Conservation (phyloP, 2,888 invertebrate species). For the Campoplex capitator region DNA sequence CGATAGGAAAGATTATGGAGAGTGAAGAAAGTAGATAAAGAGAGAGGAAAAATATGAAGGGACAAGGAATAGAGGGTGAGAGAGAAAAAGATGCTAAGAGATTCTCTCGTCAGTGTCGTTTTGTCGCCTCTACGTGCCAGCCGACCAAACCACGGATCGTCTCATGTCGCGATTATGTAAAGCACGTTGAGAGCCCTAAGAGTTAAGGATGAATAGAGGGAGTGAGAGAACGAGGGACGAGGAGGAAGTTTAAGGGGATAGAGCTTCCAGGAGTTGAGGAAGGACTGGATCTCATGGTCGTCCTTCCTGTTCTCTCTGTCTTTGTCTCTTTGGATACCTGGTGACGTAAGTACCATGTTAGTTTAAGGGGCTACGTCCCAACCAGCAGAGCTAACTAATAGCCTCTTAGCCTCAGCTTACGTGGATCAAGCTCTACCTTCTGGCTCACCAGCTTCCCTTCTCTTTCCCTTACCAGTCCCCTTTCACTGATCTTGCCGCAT, state of each 20-base stretch:
- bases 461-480: background rate
- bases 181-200: conserved; percentile 18
- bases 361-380: conserved; percentile 82
- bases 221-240: conserved; percentile 33
- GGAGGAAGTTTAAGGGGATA: conserved; percentile 25
- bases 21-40: background rate
- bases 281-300: conserved; percentile 61
- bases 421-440: conserved; percentile 80
- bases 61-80: background rate
- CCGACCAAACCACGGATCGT: conserved; percentile 49
- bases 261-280: conserved; percentile 37
- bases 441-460: conserved; percentile 59
- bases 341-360: conserved; percentile 81
- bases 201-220: conserved; percentile 43
- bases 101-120: conserved; percentile 53
- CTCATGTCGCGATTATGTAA: conserved; percentile 65
- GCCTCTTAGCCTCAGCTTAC: conserved; percentile 84
- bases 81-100: conserved; percentile 5
- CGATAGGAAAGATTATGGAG: conserved; percentile 1
- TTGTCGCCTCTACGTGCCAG: conserved; percentile 64
- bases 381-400: conserved; percentile 83
- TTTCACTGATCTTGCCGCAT: background rate
- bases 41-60: background rate
- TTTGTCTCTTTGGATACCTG: conserved; percentile 71
- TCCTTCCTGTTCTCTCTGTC: conserved; percentile 56